Conservation (phyloP, 23 tunicate genomes). For the Corella eumyota region DNA sequence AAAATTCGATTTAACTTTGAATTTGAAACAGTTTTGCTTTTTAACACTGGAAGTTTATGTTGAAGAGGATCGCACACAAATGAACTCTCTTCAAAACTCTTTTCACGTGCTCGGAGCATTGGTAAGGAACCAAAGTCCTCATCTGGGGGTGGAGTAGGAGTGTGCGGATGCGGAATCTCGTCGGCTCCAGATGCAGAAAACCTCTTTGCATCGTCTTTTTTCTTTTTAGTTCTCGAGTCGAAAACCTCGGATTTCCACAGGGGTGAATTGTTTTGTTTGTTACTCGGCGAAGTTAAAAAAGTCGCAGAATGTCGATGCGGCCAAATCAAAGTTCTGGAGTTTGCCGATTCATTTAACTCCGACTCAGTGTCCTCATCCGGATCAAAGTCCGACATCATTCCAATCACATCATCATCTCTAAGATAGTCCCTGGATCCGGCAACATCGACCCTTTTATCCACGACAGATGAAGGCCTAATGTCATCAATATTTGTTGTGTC, state of each 20-base stretch:
- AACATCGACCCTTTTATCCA: conserved; percentile 71
- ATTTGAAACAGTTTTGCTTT: too few species aligned
- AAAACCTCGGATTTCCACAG: not conserved
- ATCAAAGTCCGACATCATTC: conserved; percentile 23
- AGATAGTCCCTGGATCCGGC: conserved; percentile 28
- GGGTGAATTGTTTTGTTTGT: not conserved
- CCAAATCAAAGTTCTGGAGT: conserved; percentile 46
- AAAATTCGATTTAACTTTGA: too few species aligned
- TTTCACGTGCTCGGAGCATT: too few species aligned
- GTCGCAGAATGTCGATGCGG: conserved; percentile 10
- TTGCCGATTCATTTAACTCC: conserved; percentile 53
- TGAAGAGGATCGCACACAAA: too few species aligned
- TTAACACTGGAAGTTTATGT: too few species aligned
- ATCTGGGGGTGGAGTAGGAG: conserved; percentile 50
- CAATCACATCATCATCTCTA: conserved; percentile 11
- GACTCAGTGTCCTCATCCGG: conserved; percentile 60
- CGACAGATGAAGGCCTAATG: conserved; percentile 35
- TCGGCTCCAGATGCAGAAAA: not conserved
- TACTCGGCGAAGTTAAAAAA: not conserved
- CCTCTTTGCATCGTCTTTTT: too few species aligned
- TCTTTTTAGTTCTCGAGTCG: not conserved
- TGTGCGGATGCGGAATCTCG: conserved; percentile 35
- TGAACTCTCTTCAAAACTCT: too few species aligned
- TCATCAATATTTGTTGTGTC: too few species aligned
- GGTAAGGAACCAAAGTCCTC: too few species aligned